A percentile compares a stretch with the other conserved stretches of the same genome.
Evolutionary conservation across 2,113 vertebrate species (phyloP).

Genomic region (Probosciger aterrimus): DNA sequence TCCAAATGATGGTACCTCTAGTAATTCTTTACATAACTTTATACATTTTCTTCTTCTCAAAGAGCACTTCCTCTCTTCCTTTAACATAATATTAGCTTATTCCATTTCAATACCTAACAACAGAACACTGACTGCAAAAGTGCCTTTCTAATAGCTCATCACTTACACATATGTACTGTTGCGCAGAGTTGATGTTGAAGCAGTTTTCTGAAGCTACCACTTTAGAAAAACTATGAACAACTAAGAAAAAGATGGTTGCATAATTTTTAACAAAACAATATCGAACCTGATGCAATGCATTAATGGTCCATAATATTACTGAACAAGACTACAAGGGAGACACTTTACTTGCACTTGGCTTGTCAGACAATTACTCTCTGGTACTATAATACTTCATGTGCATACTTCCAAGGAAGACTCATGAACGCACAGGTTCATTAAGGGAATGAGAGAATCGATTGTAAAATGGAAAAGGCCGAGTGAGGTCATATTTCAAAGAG

Average conservation of each 20-base stretch:
- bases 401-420: conserved; percentile 77
- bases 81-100: not conserved
- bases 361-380: conserved; percentile 82
- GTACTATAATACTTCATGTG: conserved; percentile 78
- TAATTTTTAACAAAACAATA: conserved; percentile 72
- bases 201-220: conserved; percentile 10
- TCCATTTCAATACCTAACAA: not conserved
- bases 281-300: conserved; percentile 64
- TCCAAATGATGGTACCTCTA: not conserved
- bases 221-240: not conserved
- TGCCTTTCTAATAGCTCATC: not conserved
- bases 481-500: conserved; percentile 85
- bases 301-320: conserved; percentile 79
- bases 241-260: conserved; percentile 22
- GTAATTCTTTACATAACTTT: not conserved
- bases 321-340: conserved; percentile 78
- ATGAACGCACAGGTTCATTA: conserved; percentile 82
- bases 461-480: conserved; percentile 82
- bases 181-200: not conserved
- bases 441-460: conserved; percentile 83
- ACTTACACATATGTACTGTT: not conserved
- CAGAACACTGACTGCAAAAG: not conserved
- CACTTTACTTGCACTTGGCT: conserved; percentile 77
- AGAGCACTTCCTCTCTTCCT: not conserved
- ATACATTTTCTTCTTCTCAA: not conserved